A percentile compares a stretch with the other conserved stretches of the same genome.
Conservation (phyloP, 2,113 vertebrate genomes). For the Lutjanus erythropterus region DNA sequence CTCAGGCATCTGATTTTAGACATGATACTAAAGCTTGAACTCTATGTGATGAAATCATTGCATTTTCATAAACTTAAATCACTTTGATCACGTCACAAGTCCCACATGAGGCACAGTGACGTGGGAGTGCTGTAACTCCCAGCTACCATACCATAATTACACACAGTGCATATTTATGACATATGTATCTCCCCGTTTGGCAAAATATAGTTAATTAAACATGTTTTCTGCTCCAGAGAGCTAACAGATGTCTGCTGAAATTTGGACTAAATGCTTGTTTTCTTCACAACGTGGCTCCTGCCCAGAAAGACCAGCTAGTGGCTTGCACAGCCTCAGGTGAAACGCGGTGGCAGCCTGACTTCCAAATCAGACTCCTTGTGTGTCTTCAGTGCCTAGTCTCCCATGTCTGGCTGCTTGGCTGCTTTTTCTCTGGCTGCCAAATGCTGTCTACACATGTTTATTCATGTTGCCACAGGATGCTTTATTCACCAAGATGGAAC, state of each 20-base stretch:
- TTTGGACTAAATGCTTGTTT: constrained; percentile 80
- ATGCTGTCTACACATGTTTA: constrained; percentile 77
- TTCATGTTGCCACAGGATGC: constrained; percentile 75
- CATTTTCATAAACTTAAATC: constrained; percentile 33
- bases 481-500: constrained; percentile 69
- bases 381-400: constrained; percentile 54
- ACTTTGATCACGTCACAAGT: constrained; percentile 48
- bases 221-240: constrained; percentile 74
- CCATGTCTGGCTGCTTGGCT: constrained; percentile 58
- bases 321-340: constrained; percentile 79
- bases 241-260: constrained; percentile 81
- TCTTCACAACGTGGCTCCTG: constrained; percentile 54
- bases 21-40: constrained; percentile 37
- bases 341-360: constrained; percentile 72
- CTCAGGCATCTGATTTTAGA: constrained; percentile 36
- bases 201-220: constrained; percentile 82
- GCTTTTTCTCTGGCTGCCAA: constrained; percentile 58
- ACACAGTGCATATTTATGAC: constrained; percentile 62
- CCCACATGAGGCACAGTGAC: constrained; percentile 54
- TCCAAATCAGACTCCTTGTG: constrained; percentile 62
- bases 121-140: constrained; percentile 49
- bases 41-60: constrained; percentile 51
- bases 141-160: constrained; percentile 67
- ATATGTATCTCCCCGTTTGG: constrained; percentile 68
- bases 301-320: constrained; percentile 66